A percentile compares a stretch with the other conserved stretches of the same genome.
Conservation (phyloP, 2,113 vertebrate genomes). For the Cathartes aura region DNA sequence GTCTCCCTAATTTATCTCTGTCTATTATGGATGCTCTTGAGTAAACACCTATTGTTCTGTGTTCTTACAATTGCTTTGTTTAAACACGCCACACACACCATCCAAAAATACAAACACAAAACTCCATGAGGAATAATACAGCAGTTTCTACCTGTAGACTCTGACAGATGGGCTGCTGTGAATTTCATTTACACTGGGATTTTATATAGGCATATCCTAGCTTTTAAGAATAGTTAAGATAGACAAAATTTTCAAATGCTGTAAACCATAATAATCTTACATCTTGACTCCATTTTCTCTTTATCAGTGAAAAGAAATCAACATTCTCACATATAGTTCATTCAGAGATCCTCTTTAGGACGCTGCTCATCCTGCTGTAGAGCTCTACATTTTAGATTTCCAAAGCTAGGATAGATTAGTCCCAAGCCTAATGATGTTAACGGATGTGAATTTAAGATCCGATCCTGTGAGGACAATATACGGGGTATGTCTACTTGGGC, state of each 20-base stretch:
- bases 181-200: background rate
- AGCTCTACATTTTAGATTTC: background rate
- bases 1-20: conserved; percentile 17
- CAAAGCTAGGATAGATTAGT: background rate
- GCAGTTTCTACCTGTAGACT: background rate
- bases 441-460: background rate
- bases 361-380: background rate
- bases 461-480: background rate
- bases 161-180: background rate
- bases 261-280: background rate
- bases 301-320: background rate
- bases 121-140: background rate
- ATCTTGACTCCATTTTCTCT: background rate
- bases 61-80: background rate
- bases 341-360: background rate
- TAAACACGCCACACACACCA: background rate
- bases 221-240: background rate
- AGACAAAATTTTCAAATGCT: background rate
- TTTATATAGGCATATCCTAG: background rate
- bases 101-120: background rate
- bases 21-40: background rate
- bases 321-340: background rate
- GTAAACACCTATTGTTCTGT: background rate
- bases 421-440: background rate
- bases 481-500: background rate